Evolutionary conservation across 1,140 invertebrate species (phyloP).

Genomic region (Branchinecta lindahli): DNA sequence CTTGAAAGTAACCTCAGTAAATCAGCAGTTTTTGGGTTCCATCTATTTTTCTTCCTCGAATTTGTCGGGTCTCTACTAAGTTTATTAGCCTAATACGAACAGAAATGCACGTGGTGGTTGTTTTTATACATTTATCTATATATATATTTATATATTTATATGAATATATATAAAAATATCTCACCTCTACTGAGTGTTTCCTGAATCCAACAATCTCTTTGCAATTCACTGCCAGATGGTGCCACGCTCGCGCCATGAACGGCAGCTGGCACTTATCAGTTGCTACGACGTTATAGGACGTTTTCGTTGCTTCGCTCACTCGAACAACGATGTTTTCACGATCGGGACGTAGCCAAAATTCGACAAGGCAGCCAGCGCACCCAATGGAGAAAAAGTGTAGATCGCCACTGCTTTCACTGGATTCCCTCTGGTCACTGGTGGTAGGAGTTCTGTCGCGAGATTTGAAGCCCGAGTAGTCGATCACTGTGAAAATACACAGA

Average conservation of each 20-base stretch:
- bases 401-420: background rate
- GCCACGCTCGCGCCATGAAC: constrained; percentile 1
- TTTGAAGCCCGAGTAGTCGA: background rate
- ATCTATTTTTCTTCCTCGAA: too few species aligned
- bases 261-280: background rate
- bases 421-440: background rate
- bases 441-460: background rate
- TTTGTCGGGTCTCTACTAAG: too few species aligned
- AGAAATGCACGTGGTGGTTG: too few species aligned
- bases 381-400: background rate
- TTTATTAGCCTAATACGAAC: too few species aligned
- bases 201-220: constrained; percentile 1
- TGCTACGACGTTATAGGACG: background rate
- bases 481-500: background rate
- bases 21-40: too few species aligned
- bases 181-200: constrained; percentile 3
- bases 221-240: constrained; percentile 2
- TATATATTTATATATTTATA: too few species aligned
- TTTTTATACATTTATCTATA: too few species aligned
- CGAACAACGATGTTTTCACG: background rate
- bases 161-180: background rate
- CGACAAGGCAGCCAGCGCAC: background rate
- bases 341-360: background rate
- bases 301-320: constrained; percentile 2
- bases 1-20: too few species aligned